These are phyloP conservation scores for Adoxophyes honmai DNA, from an alignment of 1,140 invertebrate genomes.

Conservation along the genomic window DNA sequence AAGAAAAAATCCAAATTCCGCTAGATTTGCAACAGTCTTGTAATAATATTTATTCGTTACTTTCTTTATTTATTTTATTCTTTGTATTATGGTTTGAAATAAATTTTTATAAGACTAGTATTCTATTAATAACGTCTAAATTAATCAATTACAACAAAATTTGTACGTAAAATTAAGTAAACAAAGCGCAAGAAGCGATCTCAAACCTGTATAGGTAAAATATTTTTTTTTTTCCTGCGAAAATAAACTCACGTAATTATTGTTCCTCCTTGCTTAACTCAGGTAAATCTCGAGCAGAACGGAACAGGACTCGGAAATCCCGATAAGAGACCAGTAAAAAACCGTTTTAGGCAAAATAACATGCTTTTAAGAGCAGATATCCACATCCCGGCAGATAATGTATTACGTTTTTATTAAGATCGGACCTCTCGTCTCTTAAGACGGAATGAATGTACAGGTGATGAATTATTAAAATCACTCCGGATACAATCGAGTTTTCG, in stretches of 20 bases:
- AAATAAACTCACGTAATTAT: neutral
- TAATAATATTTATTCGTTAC: no score
- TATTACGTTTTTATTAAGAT: conserved; percentile 28
- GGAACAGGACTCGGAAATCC: neutral
- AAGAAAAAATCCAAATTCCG: no score
- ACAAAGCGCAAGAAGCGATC: no score
- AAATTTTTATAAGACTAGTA: no score
- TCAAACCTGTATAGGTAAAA: neutral
- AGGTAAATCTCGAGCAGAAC: conserved; percentile 3
- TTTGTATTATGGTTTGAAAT: no score
- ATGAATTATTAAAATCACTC: conserved; percentile 75
- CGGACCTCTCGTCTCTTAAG: conserved; percentile 35
- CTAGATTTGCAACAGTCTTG: no score
- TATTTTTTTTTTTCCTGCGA: neutral
- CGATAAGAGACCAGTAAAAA: neutral
- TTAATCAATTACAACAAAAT: no score
- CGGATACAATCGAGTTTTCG: conserved; percentile 66
- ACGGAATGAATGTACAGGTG: conserved; percentile 41
- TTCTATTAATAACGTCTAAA: no score
- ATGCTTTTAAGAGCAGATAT: no score
- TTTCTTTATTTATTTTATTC: no score
- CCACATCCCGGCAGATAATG: conserved; percentile 3
- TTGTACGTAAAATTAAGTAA: no score
- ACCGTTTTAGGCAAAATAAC: neutral
- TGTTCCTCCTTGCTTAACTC: no score